A percentile compares a stretch with the other conserved stretches of the same genome.
Evolutionary conservation across 2,797 vertebrate genomes (phyloP).

Genomic region (Parauchenoglanis ngamensis): DNA sequence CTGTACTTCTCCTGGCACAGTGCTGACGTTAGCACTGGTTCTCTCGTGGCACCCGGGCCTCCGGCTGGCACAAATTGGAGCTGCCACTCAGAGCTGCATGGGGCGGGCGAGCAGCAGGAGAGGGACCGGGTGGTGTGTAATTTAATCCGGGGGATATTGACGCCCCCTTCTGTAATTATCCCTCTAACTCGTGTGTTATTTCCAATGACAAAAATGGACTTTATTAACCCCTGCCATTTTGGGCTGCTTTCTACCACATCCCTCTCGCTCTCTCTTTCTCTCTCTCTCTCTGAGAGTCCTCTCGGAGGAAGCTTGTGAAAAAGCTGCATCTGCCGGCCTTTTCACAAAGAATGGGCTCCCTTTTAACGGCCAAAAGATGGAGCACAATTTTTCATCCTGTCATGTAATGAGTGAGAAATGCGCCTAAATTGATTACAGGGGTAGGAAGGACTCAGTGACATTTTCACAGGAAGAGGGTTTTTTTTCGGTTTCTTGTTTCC

Average conservation of each 20-base stretch:
- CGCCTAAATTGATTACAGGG: slow-evolving; percentile 63
- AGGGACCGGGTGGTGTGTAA: slow-evolving; percentile 71
- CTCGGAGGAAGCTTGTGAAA: slow-evolving; percentile 43
- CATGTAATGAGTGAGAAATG: slow-evolving; percentile 69
- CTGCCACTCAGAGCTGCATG: slow-evolving; percentile 76
- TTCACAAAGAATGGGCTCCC: slow-evolving; percentile 59
- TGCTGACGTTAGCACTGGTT: slow-evolving; percentile 53
- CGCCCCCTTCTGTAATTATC: slow-evolving; percentile 75
- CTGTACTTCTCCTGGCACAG: slow-evolving; percentile 41
- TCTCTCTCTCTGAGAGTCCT: slow-evolving; percentile 39
- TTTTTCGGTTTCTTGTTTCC: slow-evolving; percentile 41
- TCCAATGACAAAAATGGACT: slow-evolving; percentile 65
- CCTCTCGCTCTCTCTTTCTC: slow-evolving; percentile 37
- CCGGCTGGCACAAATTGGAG: slow-evolving; percentile 64
- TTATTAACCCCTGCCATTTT: slow-evolving; percentile 61
- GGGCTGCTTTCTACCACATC: slow-evolving; percentile 32
- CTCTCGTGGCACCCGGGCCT: slow-evolving; percentile 63
- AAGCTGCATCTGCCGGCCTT: slow-evolving; percentile 59
- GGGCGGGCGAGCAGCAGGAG: slow-evolving; percentile 63
- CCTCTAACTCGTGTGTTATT: slow-evolving; percentile 65
- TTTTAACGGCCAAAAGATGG: slow-evolving; percentile 63
- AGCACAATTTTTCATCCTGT: slow-evolving; percentile 68
- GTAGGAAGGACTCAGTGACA: slow-evolving; percentile 60
- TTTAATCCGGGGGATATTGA: slow-evolving; percentile 74
- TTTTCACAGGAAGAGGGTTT: slow-evolving; percentile 55